Base-by-base conservation (phyloP, 2,797 vertebrate species). In the Acipenser transmontanus region DNA sequence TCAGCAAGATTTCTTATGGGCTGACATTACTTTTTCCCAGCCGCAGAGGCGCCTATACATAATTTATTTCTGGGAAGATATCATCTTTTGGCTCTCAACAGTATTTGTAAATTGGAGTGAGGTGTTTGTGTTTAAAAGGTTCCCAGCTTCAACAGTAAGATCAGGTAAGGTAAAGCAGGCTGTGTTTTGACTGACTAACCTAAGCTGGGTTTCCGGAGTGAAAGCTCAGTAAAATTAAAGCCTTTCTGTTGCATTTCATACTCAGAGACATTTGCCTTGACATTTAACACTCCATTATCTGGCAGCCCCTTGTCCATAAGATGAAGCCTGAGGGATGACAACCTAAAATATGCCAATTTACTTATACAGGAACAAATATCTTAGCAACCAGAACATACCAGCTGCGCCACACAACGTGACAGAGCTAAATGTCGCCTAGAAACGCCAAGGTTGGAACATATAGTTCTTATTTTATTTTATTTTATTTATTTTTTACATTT, bases 261-360 rank as follows among this genome's bases (percentile, higher is more conserved):
- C 84, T 88, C 85, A 87, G 83, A 89, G 81, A 80, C 82, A 89
- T 88, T 88, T 87, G 89, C 87, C 88, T 89, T 90, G 88, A 87
- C 85, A 89, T 81, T 88, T 84, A 83, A 77, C 82, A 87, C 80
- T 86, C 85, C 84, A 89, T 90, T 89, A 90, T 90, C 82, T 73
- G 74, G 76, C 2, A 82, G 82, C 85, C 86, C 88, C 82, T 80
- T 68, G 66, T 84, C 82, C 85, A 83, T 84, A 83, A 77, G 87
- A 88, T 85, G 85, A 82, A 86, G 83, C 82, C 87, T 81, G 80
- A 78, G 78, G 78, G 86, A 70, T 86, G 87, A 88, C 74, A 84
- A 34, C 83, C 83, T 84, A 82, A 86, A 85, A 86, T 80, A 82
- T 72, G 71, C 74, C 68, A 1, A 64, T 72, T 77, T 79, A 83